These are phyloP conservation scores for Heliconius cydno DNA, from an alignment of 2,888 invertebrate species.

Conservation along the genomic window DNA sequence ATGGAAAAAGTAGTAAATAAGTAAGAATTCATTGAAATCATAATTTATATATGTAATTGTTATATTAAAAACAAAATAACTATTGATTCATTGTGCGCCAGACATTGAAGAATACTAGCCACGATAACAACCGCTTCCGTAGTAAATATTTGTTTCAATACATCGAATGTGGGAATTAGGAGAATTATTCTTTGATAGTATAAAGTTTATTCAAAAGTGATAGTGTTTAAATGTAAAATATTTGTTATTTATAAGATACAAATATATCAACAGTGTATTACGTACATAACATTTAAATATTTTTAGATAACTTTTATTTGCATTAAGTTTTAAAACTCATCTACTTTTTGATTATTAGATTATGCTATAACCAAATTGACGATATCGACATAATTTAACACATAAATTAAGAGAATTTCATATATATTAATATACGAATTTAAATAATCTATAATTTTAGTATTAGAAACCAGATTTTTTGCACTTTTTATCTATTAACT, in stretches of 20 bases:
- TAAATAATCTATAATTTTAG: background rate
- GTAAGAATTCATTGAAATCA: no score
- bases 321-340: no score
- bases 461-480: background rate
- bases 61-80: background rate
- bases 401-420: background rate
- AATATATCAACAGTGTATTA: background rate
- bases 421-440: background rate
- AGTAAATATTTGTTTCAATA: slow-evolving; percentile 62
- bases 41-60: background rate
- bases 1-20: no score
- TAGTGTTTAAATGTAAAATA: slow-evolving; percentile 14
- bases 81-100: slow-evolving; percentile 20
- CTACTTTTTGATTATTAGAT: no score
- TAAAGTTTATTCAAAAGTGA: slow-evolving; percentile 32
- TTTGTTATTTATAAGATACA: slow-evolving; percentile 4
- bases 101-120: slow-evolving; percentile 29
- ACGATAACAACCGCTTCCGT: slow-evolving; percentile 57
- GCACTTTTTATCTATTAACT: background rate
- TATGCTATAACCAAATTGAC: no score
- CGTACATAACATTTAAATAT: background rate
- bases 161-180: slow-evolving; percentile 65
- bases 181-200: slow-evolving; percentile 48
- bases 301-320: background rate
- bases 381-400: no score